Evolutionary conservation across 1,140 invertebrate genomes (phyloP), one percentile per base, ranked within the genome.

Genomic region (Monochamus saltuarius): DNA sequence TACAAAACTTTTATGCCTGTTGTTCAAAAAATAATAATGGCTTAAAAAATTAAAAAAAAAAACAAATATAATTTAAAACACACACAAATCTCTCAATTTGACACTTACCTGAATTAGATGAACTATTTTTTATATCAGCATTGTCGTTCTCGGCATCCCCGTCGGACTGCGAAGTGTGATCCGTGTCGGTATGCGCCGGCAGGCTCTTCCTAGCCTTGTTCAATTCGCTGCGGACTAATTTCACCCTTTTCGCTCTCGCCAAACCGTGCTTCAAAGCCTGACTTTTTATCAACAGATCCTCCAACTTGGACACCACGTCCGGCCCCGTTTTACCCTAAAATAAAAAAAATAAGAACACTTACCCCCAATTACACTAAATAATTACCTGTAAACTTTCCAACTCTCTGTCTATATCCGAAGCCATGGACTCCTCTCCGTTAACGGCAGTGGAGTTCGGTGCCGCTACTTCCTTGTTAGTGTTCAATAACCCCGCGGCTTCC

Each of bases 401-500:
- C 53, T 83, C 80, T 35, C 74, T 76, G 58, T 83, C 82, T 51
- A 83, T 79, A 63, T 83, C 81, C 11, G 69, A 61, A 51, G 78
- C 75, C 13, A 81, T 69, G 55, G 78, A 72, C 59, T 81, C 81
- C 39, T 80, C 76, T 11, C 65, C 65, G 19, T 34, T 35, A 16
- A 60, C 56, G n/a, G 45, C 7, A 38, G 16, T 38, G 1, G 52
- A 54, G 64, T 73, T 56, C 16, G 56, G 56, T 8, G 49, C 50
- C 22, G 19, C 11, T 2, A 22, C 66, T 68, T 68, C 75, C 70
- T 56, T 77, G 72, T 61, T 75, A 56, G 49, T 75, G 77, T 63
- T 72, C 66, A 75, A 64, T 22, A 75, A 65, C 6, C 87, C 89
- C 34, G 87, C 84, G 9, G 81, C 76, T 56, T 90, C 86, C 4